A percentile compares a stretch with the other conserved stretches of the same genome.
Conservation (phyloP, 2,797 vertebrate genomes). For the Leucoraja ocellata region DNA sequence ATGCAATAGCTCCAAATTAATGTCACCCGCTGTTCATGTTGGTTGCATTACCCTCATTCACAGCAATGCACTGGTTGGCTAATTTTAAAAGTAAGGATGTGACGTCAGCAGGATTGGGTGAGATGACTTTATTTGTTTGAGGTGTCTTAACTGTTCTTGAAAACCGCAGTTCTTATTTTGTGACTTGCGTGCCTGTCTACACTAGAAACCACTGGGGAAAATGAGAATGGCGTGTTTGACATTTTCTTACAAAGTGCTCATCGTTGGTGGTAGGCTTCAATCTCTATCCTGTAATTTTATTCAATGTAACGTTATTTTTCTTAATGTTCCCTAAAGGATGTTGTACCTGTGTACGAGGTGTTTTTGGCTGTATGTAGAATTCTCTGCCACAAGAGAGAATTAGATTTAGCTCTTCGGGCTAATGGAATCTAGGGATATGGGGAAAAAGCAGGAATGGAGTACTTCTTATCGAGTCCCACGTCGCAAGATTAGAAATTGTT, state of each 20-base stretch:
- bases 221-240: background rate
- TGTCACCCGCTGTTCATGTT: background rate
- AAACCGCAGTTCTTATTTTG: background rate
- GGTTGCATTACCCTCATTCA: background rate
- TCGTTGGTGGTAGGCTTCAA: background rate
- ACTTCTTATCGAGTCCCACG: too few species aligned
- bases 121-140: background rate
- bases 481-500: too few species aligned
- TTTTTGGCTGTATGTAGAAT: background rate
- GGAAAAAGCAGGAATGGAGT: too few species aligned
- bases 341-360: too few species aligned
- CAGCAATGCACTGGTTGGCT: background rate
- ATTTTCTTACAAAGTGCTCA: background rate
- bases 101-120: background rate
- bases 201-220: background rate
- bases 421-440: too few species aligned
- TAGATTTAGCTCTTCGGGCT: too few species aligned
- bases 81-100: background rate
- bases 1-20: background rate
- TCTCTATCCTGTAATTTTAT: background rate
- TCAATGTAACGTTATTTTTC: background rate
- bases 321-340: background rate
- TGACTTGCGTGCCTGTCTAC: background rate
- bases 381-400: background rate
- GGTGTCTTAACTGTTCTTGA: background rate